Evolutionary conservation across 2,888 invertebrate species (phyloP), one percentile per base, ranked within the genome.

Genomic region (Eupithecia dodoneata): DNA sequence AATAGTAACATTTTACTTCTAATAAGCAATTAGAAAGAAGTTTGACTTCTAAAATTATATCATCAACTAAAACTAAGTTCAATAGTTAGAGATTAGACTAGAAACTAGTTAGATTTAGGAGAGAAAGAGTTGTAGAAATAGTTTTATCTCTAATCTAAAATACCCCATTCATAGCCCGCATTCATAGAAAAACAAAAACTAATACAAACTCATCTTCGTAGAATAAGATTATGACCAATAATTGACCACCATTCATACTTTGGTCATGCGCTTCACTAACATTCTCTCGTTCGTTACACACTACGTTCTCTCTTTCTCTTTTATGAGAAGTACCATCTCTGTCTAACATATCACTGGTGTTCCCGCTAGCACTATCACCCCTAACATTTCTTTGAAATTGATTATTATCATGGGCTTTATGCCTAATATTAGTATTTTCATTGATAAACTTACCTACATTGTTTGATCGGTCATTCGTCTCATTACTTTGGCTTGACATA

Each of bases 171-270:
- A 77, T 77, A 74, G 72, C 74, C 45, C 82, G 18, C n/a, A 88
- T 87, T 78, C 87, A 79, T 63, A 76, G 86, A 85, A 90, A 80
- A 82, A 89, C 80, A 81, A 92, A 85, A 86, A 93, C 80, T 73
- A 92, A 83, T 83, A 85, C 88, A 82, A 88, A 89, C 79, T 89
- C 89, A 72, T 79, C 76, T 74, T 90, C 88, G 77, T 88, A 89
- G 79, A 90, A 86, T 80, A 90, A 87, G 84, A 93, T 87, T 81
- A 94, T 89, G 83, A 92, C 87, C 86, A 93, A 81, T 91, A 93
- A 92, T 91, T 91, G 93, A 92, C 91, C 88, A 86, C 84, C 87
- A 85, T 87, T 87, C 81, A 81, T 83, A 82, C 86, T 81, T 80
- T 81, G 87, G 85, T 87, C 87, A 85, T 85, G 82, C 78, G 81